Conservation (phyloP, 1,140 invertebrate genomes). For the Orchestia grillus region DNA sequence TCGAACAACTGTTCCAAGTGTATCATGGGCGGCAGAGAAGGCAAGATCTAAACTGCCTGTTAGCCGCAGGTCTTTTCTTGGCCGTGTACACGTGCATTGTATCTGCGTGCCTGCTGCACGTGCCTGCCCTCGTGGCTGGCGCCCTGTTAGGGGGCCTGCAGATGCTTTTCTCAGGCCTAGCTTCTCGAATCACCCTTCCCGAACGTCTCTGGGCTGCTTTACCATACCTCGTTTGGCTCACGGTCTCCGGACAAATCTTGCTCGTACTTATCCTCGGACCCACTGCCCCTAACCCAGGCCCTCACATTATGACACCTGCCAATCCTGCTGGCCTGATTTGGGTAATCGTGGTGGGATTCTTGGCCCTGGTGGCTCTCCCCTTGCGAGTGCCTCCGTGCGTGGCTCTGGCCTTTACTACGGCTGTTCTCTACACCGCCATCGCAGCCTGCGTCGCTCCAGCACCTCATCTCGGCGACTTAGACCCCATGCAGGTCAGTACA, state of each 20-base stretch:
- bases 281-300: constrained; percentile 16
- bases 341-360: constrained; percentile 36
- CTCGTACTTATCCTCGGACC: constrained; percentile 41
- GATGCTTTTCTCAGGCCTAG: constrained; percentile 24
- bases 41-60: constrained; percentile 33
- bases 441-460: constrained; percentile 12
- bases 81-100: constrained; percentile 30
- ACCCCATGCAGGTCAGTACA: not conserved
- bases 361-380: constrained; percentile 29
- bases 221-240: constrained; percentile 49
- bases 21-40: constrained; percentile 47
- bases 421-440: constrained; percentile 33
- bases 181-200: constrained; percentile 19
- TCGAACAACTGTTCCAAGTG: constrained; percentile 56
- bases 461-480: not conserved
- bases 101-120: not conserved
- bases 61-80: constrained; percentile 43
- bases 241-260: not conserved
- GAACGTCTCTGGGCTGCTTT: constrained; percentile 33
- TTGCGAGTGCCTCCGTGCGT: constrained; percentile 39
- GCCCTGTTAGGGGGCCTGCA: constrained; percentile 32
- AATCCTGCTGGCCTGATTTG: constrained; percentile 30
- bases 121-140: constrained; percentile 35
- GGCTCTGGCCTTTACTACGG: constrained; percentile 17
- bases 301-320: constrained; percentile 28